phyloP scores from a whole-genome alignment of 1,140 invertebrate species.

The Aricia agestis region DNA sequence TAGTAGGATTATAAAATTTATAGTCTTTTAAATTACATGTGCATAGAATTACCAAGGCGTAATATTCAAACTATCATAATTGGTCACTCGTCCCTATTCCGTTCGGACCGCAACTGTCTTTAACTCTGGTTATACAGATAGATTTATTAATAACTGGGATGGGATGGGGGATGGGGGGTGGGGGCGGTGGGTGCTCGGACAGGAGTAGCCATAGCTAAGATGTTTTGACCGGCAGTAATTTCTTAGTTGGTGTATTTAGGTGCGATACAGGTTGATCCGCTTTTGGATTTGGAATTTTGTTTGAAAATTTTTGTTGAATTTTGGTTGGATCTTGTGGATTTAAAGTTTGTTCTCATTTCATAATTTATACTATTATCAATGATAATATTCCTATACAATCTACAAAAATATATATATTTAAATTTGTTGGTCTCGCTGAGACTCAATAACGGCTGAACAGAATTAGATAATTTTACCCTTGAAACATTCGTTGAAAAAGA shows the following conservation, averaged over 20 bases:
- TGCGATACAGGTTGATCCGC: constrained; percentile 53
- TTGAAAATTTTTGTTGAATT: constrained; percentile 41
- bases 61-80: background rate
- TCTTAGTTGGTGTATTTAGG: constrained; percentile 60
- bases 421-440: too few relatives aligned
- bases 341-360: too few relatives aligned
- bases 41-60: background rate
- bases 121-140: constrained; percentile 70
- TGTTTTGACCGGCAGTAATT: constrained; percentile 73
- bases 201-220: constrained; percentile 73
- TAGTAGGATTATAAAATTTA: too few relatives aligned
- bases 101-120: constrained; percentile 57
- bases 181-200: constrained; percentile 48
- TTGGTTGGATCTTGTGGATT: constrained; percentile 15
- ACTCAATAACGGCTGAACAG: too few relatives aligned
- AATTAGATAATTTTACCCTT: too few relatives aligned
- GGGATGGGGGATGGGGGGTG: constrained; percentile 32
- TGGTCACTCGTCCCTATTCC: constrained; percentile 27
- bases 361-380: too few relatives aligned
- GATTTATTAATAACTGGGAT: constrained; percentile 69
- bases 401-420: too few relatives aligned
- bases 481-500: too few relatives aligned
- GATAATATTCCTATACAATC: too few relatives aligned
- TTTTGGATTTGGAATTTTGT: constrained; percentile 37
- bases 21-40: too few relatives aligned